Evolutionary conservation across 2,888 invertebrate species (phyloP), one percentile per base, ranked within the genome.

Genomic region (Polydrusus pterygomalis): DNA sequence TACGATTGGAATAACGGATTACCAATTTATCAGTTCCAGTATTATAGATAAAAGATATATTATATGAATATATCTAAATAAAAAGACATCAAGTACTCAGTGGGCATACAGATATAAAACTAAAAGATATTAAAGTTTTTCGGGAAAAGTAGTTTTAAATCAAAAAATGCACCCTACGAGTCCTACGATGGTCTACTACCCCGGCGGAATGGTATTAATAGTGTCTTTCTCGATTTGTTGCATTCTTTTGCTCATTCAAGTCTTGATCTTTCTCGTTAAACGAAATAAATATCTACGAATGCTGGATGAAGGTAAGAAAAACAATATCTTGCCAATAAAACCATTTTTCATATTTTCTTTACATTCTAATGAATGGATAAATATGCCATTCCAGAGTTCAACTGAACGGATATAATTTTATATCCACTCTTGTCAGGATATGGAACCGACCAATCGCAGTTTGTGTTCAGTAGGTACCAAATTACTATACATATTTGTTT

Each of bases 301-400:
- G 58, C 65, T 83, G 10, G 78, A 82, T 45, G 77, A 84, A 80
- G 83, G 84, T 83, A 80, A 34, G 54, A n/a, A 25, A 10, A 25
- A 25, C 5, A 25, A 25, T n/a, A n/a, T n/a, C n/a, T n/a, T n/a
- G n/a, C n/a, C n/a, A n/a, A n/a, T n/a, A n/a, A n/a, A n/a, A n/a
- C n/a, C n/a, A n/a, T 5, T 25, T 25, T 25, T 25, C 25, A 25
- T 3, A 25, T 25, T 25, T 25, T 25, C n/a, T n/a, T n/a, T n/a
- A n/a, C n/a, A n/a, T n/a, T n/a, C n/a, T n/a, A n/a, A n/a, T n/a
- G n/a, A n/a, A n/a, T n/a, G n/a, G n/a, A n/a, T n/a, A n/a, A n/a
- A n/a, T n/a, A n/a, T n/a, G n/a, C n/a, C n/a, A n/a, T n/a, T n/a
- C n/a, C n/a, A n/a, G n/a, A n/a, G n/a, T n/a, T n/a, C n/a, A n/a